A percentile compares a stretch with the other conserved stretches of the same genome.
Conservation (phyloP, 2,888 invertebrate species). For the Stomorhina lunata region DNA sequence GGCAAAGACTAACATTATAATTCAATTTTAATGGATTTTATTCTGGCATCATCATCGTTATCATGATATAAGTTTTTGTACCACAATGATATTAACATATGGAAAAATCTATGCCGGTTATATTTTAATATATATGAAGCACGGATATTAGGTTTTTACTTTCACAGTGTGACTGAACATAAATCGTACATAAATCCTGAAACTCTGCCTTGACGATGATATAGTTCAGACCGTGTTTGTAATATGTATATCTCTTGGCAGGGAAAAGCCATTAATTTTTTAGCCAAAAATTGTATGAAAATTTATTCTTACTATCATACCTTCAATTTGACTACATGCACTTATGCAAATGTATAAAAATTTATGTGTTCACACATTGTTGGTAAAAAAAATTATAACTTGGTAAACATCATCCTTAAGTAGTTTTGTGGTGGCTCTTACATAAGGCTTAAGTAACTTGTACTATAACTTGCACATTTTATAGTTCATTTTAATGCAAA, state of each 20-base stretch:
- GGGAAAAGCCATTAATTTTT: too few species aligned
- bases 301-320: background rate
- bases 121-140: background rate
- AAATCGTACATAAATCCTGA: background rate
- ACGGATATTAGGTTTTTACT: too few species aligned
- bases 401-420: background rate
- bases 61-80: background rate
- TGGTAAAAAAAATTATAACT: background rate
- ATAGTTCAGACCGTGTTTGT: too few species aligned
- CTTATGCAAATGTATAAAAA: background rate
- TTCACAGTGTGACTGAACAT: background rate
- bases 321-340: background rate
- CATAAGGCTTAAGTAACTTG: constrained; percentile 6
- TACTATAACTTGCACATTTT: background rate
- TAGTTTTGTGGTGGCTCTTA: constrained; percentile 11
- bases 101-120: background rate
- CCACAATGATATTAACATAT: background rate
- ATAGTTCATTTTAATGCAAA: background rate
- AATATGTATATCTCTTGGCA: too few species aligned
- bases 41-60: background rate
- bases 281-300: background rate
- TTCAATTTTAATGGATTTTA: background rate
- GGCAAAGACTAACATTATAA: background rate
- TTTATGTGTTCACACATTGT: background rate
- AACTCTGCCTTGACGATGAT: too few species aligned